phyloP scores from a whole-genome alignment of 2,113 vertebrate genomes.

The Cebidichthys violaceus region DNA sequence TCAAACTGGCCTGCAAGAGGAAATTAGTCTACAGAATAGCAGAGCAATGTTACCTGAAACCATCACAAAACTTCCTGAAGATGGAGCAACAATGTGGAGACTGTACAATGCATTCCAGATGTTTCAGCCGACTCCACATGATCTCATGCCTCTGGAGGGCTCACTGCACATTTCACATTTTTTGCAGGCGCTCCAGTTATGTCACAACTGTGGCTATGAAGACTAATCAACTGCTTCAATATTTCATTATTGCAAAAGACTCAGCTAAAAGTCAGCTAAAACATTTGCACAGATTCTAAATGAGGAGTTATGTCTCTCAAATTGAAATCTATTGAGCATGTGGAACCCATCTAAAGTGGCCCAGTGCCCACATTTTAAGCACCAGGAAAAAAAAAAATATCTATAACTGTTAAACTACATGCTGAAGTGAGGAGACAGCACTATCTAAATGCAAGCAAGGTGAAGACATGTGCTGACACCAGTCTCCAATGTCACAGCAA shows the following conservation, averaged over 20 bases:
- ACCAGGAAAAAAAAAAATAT: conserved; percentile 25
- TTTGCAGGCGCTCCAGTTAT: conserved; percentile 19
- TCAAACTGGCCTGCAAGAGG: conserved; percentile 41
- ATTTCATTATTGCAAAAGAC: conserved; percentile 15
- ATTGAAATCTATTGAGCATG: not conserved
- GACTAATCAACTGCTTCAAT: conserved; percentile 19
- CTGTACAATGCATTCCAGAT: conserved; percentile 80
- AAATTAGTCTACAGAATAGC: conserved; percentile 69
- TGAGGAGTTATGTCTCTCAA: not conserved
- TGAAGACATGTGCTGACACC: conserved; percentile 75
- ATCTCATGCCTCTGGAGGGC: conserved; percentile 64
- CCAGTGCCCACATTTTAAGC: not conserved
- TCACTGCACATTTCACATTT: conserved; percentile 19
- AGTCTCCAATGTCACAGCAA: conserved; percentile 60
- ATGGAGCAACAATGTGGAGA: conserved; percentile 61
- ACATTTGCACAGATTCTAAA: conserved; percentile 17
- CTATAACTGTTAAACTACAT: conserved; percentile 46
- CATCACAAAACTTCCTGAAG: conserved; percentile 61
- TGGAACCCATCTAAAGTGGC: not conserved
- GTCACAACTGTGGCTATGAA: not conserved
- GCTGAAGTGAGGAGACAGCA: conserved; percentile 51
- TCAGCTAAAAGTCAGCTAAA: not conserved
- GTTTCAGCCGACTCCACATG: conserved; percentile 53
- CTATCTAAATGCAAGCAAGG: conserved; percentile 48
- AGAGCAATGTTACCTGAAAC: conserved; percentile 75